These are phyloP conservation scores for Chorisops tibialis DNA, from an alignment of 2,888 invertebrate species.

Conservation along the genomic window DNA sequence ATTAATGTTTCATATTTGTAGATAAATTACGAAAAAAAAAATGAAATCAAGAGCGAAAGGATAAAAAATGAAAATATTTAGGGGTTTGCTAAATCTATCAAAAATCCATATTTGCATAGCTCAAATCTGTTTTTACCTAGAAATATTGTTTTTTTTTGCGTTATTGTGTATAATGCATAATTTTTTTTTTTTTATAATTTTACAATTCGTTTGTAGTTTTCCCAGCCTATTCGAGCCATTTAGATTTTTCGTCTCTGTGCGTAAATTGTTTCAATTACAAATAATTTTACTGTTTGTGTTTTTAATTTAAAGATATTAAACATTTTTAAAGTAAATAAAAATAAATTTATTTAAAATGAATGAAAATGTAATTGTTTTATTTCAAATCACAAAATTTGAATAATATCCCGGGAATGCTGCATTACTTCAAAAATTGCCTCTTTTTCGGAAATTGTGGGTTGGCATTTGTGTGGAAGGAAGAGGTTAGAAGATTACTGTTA, in stretches of 20 bases:
- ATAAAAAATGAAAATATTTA: too few relatives aligned
- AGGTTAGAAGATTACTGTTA: too few relatives aligned
- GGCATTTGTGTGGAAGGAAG: too few relatives aligned
- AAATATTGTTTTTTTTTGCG: background rate
- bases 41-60: too few relatives aligned
- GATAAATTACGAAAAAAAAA: too few relatives aligned
- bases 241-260: conserved; percentile 12
- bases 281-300: conserved; percentile 8
- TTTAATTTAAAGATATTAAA: conserved; percentile 12
- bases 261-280: conserved; percentile 9
- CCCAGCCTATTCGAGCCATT: conserved; percentile 16
- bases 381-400: too few relatives aligned
- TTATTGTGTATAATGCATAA: background rate
- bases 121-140: conserved; percentile 3
- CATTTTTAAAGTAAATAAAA: conserved; percentile 14
- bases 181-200: background rate
- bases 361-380: background rate
- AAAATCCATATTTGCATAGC: background rate
- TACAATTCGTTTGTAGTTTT: background rate
- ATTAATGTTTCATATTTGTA: background rate
- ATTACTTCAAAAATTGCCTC: too few relatives aligned
- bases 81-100: too few relatives aligned
- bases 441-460: too few relatives aligned
- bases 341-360: conserved; percentile 15
- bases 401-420: too few relatives aligned